Conservation (phyloP, 2,888 invertebrate genomes). For the Ectropis crepuscularia region DNA sequence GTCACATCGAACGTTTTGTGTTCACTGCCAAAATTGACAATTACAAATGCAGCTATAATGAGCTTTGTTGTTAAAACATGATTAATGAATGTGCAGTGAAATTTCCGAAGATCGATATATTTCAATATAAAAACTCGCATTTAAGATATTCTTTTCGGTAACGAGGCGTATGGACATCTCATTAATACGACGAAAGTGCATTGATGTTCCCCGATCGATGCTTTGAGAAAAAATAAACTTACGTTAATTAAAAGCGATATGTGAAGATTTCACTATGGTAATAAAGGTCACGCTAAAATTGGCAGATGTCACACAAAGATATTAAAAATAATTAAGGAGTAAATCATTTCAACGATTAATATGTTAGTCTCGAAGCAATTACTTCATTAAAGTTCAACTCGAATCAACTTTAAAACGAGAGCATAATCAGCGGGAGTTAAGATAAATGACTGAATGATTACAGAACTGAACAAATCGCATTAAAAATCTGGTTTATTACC, state of each 20-base stretch:
- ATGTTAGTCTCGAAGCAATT: constrained; percentile 7
- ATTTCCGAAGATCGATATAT: constrained; percentile 50
- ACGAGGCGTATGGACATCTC: constrained; percentile 37
- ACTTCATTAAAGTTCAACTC: constrained; percentile 9
- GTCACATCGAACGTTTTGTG: constrained; percentile 45
- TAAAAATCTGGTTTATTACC: constrained; percentile 47
- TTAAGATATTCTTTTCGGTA: constrained; percentile 41
- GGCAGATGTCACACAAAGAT: constrained; percentile 40
- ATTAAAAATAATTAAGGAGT: constrained; percentile 21
- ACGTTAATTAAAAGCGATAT: constrained; percentile 29
- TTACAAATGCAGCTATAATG: constrained; percentile 79
- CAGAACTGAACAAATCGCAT: constrained; percentile 42
- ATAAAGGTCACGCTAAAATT: constrained; percentile 38
- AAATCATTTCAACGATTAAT: constrained; percentile 10
- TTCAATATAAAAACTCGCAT: constrained; percentile 38
- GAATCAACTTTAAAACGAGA: constrained; percentile 26
- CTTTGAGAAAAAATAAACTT: constrained; percentile 29
- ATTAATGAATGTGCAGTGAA: constrained; percentile 69
- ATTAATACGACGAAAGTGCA: constrained; percentile 38
- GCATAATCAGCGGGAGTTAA: constrained; percentile 40
- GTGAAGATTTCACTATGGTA: constrained; percentile 24
- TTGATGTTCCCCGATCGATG: constrained; percentile 33
- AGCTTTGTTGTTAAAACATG: constrained; percentile 71
- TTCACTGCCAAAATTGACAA: constrained; percentile 71
- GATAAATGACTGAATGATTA: constrained; percentile 47